A percentile compares a stretch with the other conserved stretches of the same genome.
These are phyloP conservation scores for Microctenopoma stevenorrisi DNA, from an alignment of 2,797 vertebrate species.

Conservation along the genomic window DNA sequence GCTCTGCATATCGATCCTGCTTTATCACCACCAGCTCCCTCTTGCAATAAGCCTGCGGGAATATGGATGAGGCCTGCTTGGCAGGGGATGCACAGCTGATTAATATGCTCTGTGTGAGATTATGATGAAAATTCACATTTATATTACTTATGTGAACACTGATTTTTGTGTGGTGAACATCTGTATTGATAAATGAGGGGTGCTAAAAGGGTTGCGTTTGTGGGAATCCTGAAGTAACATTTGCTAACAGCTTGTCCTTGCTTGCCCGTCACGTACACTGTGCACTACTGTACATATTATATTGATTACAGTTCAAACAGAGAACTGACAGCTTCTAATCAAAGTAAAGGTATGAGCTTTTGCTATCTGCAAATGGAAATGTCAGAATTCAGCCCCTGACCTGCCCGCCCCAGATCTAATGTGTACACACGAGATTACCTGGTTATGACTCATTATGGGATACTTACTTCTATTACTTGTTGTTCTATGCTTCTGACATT, in stretches of 20 bases:
- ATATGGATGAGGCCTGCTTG: slow-evolving; percentile 78
- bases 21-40: slow-evolving; percentile 75
- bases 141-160: slow-evolving; percentile 69
- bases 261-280: slow-evolving; percentile 37
- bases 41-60: slow-evolving; percentile 77
- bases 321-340: slow-evolving; percentile 82
- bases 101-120: slow-evolving; percentile 70
- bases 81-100: slow-evolving; percentile 73
- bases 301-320: slow-evolving; percentile 79
- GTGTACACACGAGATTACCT: slow-evolving; percentile 29
- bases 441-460: slow-evolving; percentile 24
- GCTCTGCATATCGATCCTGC: slow-evolving; percentile 81
- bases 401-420: slow-evolving; percentile 25
- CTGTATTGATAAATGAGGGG: slow-evolving; percentile 61
- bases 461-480: not conserved
- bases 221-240: slow-evolving; percentile 50
- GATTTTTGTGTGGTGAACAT: slow-evolving; percentile 67
- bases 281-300: slow-evolving; percentile 70
- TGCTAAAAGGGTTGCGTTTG: slow-evolving; percentile 57
- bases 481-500: too few relatives aligned
- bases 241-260: slow-evolving; percentile 49
- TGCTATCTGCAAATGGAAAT: slow-evolving; percentile 83
- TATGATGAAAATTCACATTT: slow-evolving; percentile 78
- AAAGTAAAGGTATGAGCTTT: slow-evolving; percentile 79
- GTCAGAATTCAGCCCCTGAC: slow-evolving; percentile 69